Percentiles rank a stretch among this genome's conserved stretches.
Evolutionary conservation across 2,797 vertebrate genomes (phyloP).

Genomic region (Melanotaenia pygmaea): DNA sequence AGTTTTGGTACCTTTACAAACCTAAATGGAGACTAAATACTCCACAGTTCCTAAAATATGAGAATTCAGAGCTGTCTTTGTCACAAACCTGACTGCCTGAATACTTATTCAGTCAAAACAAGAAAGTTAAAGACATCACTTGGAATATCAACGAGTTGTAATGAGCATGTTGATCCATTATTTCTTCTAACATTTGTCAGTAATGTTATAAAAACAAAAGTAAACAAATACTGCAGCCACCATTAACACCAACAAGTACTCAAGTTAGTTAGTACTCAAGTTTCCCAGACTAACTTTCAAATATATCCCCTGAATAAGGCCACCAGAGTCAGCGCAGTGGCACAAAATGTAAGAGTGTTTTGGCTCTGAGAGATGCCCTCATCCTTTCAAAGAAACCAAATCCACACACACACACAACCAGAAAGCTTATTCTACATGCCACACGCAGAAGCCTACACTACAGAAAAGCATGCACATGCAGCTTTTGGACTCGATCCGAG

Average conservation of each 20-base stretch:
- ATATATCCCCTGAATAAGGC: neutral
- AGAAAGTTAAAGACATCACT: too few relatives aligned
- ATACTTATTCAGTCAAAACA: too few relatives aligned
- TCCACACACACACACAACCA: slow-evolving; percentile 31
- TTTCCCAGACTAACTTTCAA: neutral
- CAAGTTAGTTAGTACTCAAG: neutral
- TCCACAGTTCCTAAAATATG: too few relatives aligned
- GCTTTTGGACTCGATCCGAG: slow-evolving; percentile 60
- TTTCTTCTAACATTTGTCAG: neutral
- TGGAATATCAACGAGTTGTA: too few relatives aligned
- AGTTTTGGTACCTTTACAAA: too few relatives aligned
- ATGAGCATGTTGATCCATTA: too few relatives aligned
- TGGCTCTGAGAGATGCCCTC: slow-evolving; percentile 31
- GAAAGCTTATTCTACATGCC: slow-evolving; percentile 40
- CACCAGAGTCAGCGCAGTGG: neutral
- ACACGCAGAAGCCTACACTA: slow-evolving; percentile 33
- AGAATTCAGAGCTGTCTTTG: too few relatives aligned
- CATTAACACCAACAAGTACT: neutral
- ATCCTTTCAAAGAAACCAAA: slow-evolving; percentile 47
- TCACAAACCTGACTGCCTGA: too few relatives aligned
- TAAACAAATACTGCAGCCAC: neutral
- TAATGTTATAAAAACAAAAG: neutral
- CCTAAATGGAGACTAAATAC: too few relatives aligned
- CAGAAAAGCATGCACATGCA: slow-evolving; percentile 35
- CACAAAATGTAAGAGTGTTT: neutral